A percentile compares a stretch with the other conserved stretches of the same genome.
Conservation (phyloP, 2,888 invertebrate genomes). For the Ctena decussata region DNA sequence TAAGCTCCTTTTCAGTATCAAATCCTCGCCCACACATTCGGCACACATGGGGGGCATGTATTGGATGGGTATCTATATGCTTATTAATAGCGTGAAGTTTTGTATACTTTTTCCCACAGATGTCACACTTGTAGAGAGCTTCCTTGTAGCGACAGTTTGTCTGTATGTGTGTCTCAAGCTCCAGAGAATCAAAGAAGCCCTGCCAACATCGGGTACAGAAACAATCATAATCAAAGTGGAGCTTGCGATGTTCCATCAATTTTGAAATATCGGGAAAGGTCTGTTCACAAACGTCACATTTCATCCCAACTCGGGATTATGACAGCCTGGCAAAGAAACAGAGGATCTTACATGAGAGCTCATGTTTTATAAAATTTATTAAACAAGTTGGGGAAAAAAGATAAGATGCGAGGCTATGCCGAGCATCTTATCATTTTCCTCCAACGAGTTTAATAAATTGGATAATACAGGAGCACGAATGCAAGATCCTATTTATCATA, state of each 20-base stretch:
- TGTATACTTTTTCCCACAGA: conserved; percentile 61
- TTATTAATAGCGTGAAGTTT: conserved; percentile 61
- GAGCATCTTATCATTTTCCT: no score
- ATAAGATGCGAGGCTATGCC: no score
- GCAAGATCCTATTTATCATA: no score
- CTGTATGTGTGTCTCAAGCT: conserved; percentile 59
- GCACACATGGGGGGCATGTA: conserved; percentile 64
- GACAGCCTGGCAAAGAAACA: conserved; percentile 34
- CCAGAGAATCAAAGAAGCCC: conserved; percentile 64
- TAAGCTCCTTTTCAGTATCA: conserved; percentile 56
- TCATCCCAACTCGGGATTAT: conserved; percentile 61
- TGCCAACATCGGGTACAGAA: conserved; percentile 67
- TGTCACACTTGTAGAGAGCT: conserved; percentile 61
- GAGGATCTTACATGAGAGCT: no score
- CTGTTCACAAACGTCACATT: conserved; percentile 65
- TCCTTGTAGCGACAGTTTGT: conserved; percentile 60
- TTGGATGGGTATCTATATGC: conserved; percentile 67
- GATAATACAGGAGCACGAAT: no score
- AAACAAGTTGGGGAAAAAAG: no score
- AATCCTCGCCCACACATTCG: conserved; percentile 66
- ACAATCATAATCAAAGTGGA: conserved; percentile 65
- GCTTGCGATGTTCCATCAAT: conserved; percentile 62
- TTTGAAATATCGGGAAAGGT: conserved; percentile 47
- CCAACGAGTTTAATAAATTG: no score
- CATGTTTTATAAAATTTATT: no score